A percentile compares a stretch with the other conserved stretches of the same genome.
Conservation (phyloP, 2,113 vertebrate species). For the Boleophthalmus pectinirostris region DNA sequence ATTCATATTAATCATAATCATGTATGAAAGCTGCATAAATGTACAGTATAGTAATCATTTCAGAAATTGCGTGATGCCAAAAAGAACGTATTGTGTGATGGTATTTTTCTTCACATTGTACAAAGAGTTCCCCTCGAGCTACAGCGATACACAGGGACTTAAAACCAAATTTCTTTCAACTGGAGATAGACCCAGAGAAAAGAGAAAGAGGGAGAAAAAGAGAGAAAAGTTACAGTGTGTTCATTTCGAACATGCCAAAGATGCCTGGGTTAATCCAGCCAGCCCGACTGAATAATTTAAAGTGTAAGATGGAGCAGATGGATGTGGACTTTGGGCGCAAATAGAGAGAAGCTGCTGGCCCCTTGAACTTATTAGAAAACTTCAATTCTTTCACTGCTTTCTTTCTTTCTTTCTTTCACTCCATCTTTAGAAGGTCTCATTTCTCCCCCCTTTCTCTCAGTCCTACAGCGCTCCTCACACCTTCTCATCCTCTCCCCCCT, state of each 20-base stretch:
- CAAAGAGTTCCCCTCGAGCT: neutral
- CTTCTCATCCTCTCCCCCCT: slow-evolving; percentile 43
- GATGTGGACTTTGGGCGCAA: slow-evolving; percentile 31
- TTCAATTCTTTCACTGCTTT: slow-evolving; percentile 38
- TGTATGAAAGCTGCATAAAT: too few species aligned
- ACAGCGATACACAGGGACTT: neutral
- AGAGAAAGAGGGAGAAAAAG: too few species aligned
- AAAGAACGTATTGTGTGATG: too few species aligned
- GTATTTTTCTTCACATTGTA: neutral
- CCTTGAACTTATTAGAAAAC: slow-evolving; percentile 56
- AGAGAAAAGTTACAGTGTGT: neutral
- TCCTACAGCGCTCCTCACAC: slow-evolving; percentile 41
- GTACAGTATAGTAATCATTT: too few species aligned
- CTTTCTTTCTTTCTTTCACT: slow-evolving; percentile 22
- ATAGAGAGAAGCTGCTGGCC: slow-evolving; percentile 28
- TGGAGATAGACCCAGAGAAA: neutral
- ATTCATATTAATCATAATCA: too few species aligned
- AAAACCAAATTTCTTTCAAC: neutral
- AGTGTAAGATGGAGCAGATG: slow-evolving; percentile 36
- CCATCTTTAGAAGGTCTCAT: slow-evolving; percentile 47
- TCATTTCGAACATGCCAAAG: slow-evolving; percentile 49
- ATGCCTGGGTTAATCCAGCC: slow-evolving; percentile 48
- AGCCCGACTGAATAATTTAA: slow-evolving; percentile 71
- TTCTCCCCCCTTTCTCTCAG: slow-evolving; percentile 51
- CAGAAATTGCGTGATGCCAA: too few species aligned